A percentile compares a stretch with the other conserved stretches of the same genome.
Evolutionary conservation across 1,140 invertebrate genomes (phyloP).

Genomic region (Drosophila kohkoa): DNA sequence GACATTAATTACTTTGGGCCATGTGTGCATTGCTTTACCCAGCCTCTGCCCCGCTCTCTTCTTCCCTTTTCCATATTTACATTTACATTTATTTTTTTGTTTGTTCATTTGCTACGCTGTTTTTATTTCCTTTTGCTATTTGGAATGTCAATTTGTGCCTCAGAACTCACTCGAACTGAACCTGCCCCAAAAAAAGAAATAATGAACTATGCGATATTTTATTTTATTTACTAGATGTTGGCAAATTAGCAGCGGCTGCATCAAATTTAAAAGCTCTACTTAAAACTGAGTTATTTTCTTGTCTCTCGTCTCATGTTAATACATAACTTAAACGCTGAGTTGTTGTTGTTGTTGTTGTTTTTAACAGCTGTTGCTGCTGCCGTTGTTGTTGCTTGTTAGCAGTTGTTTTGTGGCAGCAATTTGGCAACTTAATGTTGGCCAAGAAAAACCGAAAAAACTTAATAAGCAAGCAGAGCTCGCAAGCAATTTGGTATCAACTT

Average conservation of each 20-base stretch:
- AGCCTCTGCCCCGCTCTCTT: not conserved
- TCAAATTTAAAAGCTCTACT: slow-evolving; percentile 21
- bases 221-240: slow-evolving; percentile 18
- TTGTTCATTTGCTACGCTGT: slow-evolving; percentile 37
- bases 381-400: slow-evolving; percentile 31
- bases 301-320: slow-evolving; percentile 3
- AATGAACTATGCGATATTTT: not conserved
- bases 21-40: slow-evolving; percentile 38
- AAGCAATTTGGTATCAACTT: slow-evolving; percentile 59
- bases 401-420: slow-evolving; percentile 30
- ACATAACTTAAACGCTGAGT: slow-evolving; percentile 10
- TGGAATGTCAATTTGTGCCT: not conserved
- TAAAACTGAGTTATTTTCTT: slow-evolving; percentile 8
- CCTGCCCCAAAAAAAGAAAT: not conserved
- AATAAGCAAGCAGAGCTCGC: slow-evolving; percentile 36
- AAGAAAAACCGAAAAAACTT: slow-evolving; percentile 36
- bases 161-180: not conserved
- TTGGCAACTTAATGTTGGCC: slow-evolving; percentile 58
- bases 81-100: slow-evolving; percentile 24
- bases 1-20: slow-evolving; percentile 56
- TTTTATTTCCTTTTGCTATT: slow-evolving; percentile 32
- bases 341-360: slow-evolving; percentile 26
- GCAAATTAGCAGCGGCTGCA: slow-evolving; percentile 33
- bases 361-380: slow-evolving; percentile 32
- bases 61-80: not conserved